Evolutionary conservation across 2,797 vertebrate genomes (phyloP).

Genomic region (Paguma larvata): DNA sequence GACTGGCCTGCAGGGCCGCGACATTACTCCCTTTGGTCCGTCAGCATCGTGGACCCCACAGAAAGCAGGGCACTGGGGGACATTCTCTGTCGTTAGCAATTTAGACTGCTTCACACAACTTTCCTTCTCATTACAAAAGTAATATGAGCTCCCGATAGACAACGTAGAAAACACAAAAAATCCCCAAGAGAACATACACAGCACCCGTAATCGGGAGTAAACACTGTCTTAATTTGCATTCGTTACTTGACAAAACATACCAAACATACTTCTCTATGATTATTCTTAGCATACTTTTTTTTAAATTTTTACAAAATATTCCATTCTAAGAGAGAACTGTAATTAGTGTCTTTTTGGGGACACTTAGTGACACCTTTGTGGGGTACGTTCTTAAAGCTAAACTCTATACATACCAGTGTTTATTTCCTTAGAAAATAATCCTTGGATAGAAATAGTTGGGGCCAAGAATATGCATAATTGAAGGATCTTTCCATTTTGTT

Average conservation of each 20-base stretch:
- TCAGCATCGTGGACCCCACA: neutral
- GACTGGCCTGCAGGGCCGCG: neutral
- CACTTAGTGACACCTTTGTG: neutral
- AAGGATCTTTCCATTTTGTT: neutral
- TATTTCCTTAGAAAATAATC: slow-evolving; percentile 51
- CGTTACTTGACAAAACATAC: slow-evolving; percentile 30
- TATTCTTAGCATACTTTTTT: slow-evolving; percentile 44
- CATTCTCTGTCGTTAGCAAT: slow-evolving; percentile 1
- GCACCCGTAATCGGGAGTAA: neutral
- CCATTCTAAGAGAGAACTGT: slow-evolving; percentile 1
- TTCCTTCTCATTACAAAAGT: slow-evolving; percentile 55
- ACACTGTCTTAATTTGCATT: neutral
- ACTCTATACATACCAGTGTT: neutral
- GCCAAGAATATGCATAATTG: neutral
- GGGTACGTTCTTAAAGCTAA: neutral
- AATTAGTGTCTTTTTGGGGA: neutral
- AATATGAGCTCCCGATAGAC: slow-evolving; percentile 10
- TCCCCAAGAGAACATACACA: slow-evolving; percentile 4
- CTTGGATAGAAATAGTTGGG: slow-evolving; percentile 2
- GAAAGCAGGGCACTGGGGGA: neutral
- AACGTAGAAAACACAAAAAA: slow-evolving; percentile 42
- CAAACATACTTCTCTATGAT: slow-evolving; percentile 41
- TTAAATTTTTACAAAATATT: neutral
- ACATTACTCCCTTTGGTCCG: neutral
- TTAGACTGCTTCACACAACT: neutral